Evolutionary conservation across 2,113 vertebrate species (phyloP).

Genomic region (Micromys minutus): DNA sequence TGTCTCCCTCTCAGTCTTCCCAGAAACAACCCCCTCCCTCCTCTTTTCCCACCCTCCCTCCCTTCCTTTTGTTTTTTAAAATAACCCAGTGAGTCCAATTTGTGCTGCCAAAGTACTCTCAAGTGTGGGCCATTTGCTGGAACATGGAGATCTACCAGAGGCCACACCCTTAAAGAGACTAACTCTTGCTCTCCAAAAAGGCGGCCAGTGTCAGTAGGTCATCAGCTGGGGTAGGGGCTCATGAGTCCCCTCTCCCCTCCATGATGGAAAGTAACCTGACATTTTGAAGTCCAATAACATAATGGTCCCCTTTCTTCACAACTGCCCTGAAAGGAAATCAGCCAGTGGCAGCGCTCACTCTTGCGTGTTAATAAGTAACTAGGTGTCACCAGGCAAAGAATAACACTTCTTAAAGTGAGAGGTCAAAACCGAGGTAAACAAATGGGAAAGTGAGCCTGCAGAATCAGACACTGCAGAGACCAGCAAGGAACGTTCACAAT

Average conservation of each 20-base stretch:
- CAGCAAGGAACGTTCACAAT: not conserved
- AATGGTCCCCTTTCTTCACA: not conserved
- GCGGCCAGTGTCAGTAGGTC: not conserved
- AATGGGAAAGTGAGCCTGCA: not conserved
- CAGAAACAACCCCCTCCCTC: not conserved
- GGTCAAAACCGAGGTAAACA: not conserved
- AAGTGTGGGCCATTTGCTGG: not conserved
- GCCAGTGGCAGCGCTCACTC: not conserved
- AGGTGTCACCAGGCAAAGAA: not conserved
- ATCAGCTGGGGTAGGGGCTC: not conserved
- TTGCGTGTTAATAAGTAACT: not conserved
- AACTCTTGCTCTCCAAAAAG: not conserved
- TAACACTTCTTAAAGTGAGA: not conserved
- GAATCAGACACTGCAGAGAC: not conserved
- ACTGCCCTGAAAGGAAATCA: not conserved
- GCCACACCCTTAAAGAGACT: not conserved
- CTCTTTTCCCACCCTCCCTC: not conserved
- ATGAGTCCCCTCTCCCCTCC: not conserved
- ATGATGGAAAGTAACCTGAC: not conserved
- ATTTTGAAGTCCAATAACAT: not conserved
- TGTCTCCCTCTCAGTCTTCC: not conserved
- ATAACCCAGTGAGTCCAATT: not conserved
- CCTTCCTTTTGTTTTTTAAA: not conserved
- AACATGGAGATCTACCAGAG: not conserved
- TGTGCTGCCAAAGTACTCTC: not conserved